A percentile compares a stretch with the other conserved stretches of the same genome.
Evolutionary conservation across 2,888 invertebrate genomes (phyloP).

Genomic region (Barypeithes pellucidus): DNA sequence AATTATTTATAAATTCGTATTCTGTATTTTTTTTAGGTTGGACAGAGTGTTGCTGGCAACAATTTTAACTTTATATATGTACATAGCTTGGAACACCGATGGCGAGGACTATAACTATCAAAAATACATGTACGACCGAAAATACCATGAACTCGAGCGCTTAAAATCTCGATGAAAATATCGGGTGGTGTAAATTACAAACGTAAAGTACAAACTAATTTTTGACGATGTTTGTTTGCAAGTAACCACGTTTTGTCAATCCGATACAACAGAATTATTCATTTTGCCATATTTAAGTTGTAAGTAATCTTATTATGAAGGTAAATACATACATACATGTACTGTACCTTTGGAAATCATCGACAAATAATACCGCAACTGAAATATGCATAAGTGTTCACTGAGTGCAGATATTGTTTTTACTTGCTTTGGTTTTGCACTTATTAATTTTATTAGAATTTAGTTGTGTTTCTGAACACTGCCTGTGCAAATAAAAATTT

Average conservation of each 20-base stretch:
- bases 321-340: no score
- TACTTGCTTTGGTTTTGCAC: no score
- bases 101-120: conserved; percentile 75
- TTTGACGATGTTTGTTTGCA: not conserved
- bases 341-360: no score
- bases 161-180: conserved; percentile 42
- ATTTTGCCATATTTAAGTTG: not conserved
- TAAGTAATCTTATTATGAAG: not conserved
- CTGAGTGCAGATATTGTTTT: no score
- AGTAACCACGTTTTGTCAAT: no score
- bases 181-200: not conserved
- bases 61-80: conserved; percentile 75
- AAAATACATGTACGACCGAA: conserved; percentile 71
- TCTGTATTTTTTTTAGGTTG: conserved; percentile 67
- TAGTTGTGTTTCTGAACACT: no score
- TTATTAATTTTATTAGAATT: no score
- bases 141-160: conserved; percentile 70
- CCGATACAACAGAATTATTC: no score
- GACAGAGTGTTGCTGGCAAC: conserved; percentile 74
- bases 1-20: no score
- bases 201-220: not conserved
- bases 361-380: no score
- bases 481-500: no score
- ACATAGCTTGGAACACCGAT: conserved; percentile 76
- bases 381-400: no score